These are phyloP conservation scores for Formica aserva DNA, from an alignment of 2,888 invertebrate species.

Conservation along the genomic window DNA sequence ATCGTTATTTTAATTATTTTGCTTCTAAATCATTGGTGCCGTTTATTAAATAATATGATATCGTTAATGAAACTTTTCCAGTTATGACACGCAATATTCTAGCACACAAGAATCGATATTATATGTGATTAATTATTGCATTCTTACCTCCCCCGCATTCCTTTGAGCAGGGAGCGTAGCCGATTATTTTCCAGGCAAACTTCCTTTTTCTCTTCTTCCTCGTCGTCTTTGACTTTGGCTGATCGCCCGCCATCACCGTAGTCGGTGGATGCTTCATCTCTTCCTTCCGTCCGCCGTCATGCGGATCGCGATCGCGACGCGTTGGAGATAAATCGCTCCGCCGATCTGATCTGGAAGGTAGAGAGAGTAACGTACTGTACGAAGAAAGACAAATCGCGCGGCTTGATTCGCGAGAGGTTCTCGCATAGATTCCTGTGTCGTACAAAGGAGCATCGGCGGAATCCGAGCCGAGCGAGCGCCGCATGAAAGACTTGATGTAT, in stretches of 20 bases:
- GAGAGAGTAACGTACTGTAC: slow-evolving; percentile 26
- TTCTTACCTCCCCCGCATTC: slow-evolving; percentile 92
- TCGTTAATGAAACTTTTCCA: background rate
- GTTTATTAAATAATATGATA: background rate
- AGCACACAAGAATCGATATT: background rate
- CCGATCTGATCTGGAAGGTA: slow-evolving; percentile 69
- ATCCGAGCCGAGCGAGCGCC: background rate
- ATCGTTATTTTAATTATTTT: background rate
- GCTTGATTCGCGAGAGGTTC: background rate
- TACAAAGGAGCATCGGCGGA: slow-evolving; percentile 7
- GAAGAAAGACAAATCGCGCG: slow-evolving; percentile 52
- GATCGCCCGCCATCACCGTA: slow-evolving; percentile 87
- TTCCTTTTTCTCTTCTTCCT: slow-evolving; percentile 84
- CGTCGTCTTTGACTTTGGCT: slow-evolving; percentile 84
- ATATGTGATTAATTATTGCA: slow-evolving; percentile 36
- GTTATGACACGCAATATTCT: background rate
- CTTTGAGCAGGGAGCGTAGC: slow-evolving; percentile 92
- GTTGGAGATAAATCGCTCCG: slow-evolving; percentile 62
- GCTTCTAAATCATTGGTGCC: background rate
- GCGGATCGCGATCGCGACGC: slow-evolving; percentile 62
- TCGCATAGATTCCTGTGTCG: slow-evolving; percentile 27
- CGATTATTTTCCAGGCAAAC: slow-evolving; percentile 92
- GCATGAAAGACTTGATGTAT: background rate
- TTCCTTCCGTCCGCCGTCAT: slow-evolving; percentile 70
- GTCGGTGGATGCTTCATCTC: slow-evolving; percentile 79